These are phyloP conservation scores for Drosophila mayri DNA, from an alignment of 1,140 invertebrate genomes.

Conservation along the genomic window DNA sequence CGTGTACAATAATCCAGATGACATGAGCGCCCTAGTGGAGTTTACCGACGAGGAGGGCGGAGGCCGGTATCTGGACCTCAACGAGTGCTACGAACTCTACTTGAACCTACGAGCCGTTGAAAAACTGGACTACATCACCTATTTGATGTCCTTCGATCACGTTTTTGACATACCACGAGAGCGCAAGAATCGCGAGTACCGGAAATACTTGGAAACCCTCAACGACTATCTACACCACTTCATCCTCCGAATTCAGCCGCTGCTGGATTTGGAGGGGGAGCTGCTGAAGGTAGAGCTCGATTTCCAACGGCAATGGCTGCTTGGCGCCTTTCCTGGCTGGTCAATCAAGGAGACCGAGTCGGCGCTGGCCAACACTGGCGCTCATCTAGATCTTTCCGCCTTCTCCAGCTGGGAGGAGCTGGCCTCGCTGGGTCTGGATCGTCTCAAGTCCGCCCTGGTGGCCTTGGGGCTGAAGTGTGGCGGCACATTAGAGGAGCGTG, in stretches of 20 bases:
- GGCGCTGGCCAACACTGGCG: constrained; percentile 95
- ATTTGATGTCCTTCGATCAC: constrained; percentile 97
- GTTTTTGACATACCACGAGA: constrained; percentile 98
- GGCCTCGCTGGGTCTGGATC: constrained; percentile 97
- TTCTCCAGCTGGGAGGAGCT: constrained; percentile 99
- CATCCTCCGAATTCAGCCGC: constrained; percentile 94
- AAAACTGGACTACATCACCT: constrained; percentile 98
- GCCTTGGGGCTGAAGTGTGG: constrained; percentile 99
- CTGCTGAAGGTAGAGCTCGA: constrained; percentile 92
- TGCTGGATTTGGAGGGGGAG: constrained; percentile 93
- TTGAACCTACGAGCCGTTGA: constrained; percentile 99
- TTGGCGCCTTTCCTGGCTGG: constrained; percentile 97
- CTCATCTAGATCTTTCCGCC: constrained; percentile 97
- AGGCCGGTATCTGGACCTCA: constrained; percentile 99
- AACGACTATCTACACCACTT: constrained; percentile 96
- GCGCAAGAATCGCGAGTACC: constrained; percentile 96
- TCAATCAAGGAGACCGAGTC: constrained; percentile 96
- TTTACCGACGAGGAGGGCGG: constrained; percentile 99
- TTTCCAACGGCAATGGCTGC: constrained; percentile 95
- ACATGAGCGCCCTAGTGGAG: constrained; percentile 91
- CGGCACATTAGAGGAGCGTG: constrained; percentile 98
- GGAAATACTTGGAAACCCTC: constrained; percentile 93
- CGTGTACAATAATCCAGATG: constrained; percentile 83
- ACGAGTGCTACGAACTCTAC: constrained; percentile 98
- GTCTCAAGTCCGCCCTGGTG: constrained; percentile 98